Base-by-base conservation (phyloP, 2,113 vertebrate genomes). In the Forbesichthys papilliferus region DNA sequence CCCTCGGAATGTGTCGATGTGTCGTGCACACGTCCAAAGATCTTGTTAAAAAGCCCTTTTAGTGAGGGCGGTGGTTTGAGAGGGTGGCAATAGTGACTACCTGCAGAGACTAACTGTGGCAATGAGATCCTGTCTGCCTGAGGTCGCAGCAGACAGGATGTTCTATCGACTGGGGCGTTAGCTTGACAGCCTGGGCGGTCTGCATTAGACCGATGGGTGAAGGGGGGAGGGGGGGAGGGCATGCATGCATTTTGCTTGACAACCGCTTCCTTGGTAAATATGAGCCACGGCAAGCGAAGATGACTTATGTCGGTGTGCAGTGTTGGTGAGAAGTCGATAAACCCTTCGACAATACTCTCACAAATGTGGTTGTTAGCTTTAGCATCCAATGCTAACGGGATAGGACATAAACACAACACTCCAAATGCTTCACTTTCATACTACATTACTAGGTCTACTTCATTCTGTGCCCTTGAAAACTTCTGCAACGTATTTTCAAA, bases 161-260 rank as follows among this genome's bases (percentile, higher is more conserved):
- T 77, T 87, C 74, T 84, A 85, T 83, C 83, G 85, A 90, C 82
- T 85, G 73, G 78, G 66, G 69, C 67, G 66, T 84, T 78, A 81
- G 57, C 71, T 83, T 86, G 84, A 88, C 85, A 87, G 83, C 76
- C 87, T 83, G 72, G 84, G 86, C 74, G 83, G 69, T 80, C 82
- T 87, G 84, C 81, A 86, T 89, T 68, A 80, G 84, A 66, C 74
- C 59, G 60, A 67, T 69, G 69, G 73, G 78, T 74, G 71, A 73
- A 74, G 82, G 84, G 85, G 87, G 86, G 82, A 75, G 16, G 82
- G 84, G 85, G 87, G 86, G 82, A 75, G 16, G 46, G 20, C 20
- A 27, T 27, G 27, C 27, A 27, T 27, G 27, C 27, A 27, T 27
- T 27, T 27, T 27, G 27, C 27, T 27, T 27, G 27, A 27, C 27